Base-by-base conservation (phyloP, 2,888 invertebrate species). In the Reticulitermes lucifugus region DNA sequence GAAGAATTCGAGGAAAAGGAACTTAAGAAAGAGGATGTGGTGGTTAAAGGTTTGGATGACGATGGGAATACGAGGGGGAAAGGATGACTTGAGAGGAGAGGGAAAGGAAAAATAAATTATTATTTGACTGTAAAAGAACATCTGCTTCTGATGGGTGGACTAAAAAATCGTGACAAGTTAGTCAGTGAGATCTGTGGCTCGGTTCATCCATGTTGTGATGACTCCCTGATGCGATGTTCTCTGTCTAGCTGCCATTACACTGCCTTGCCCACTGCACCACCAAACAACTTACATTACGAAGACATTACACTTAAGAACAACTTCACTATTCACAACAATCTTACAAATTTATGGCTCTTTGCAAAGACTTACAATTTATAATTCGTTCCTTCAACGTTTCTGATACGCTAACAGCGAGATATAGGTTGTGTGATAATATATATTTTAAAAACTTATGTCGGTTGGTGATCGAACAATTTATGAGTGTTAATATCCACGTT, bases 61-160 rank as follows among this genome's bases (percentile, higher is more conserved):
- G 70, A 59, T 35, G 43, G 41, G 70, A 81, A 65, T n/a, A 29
- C 25, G 80, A 14, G 25, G 25, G 81, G 70, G 43, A 12, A n/a
- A 18, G 60, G 80, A 80, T 5, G 29, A 73, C 73, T 70, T n/a
- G n/a, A 18, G 73, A 41, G 18, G 80, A 41, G 80, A 22, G 35
- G 60, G 22, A 60, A 77, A 43, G 81, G 85, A 79, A 83, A 85
- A 85, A 85, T 83, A 85, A 79, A 73, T 83, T 83, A 83, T 83
- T 79, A 85, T 85, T 85, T 83, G 85, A 80, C 75, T 83, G 79
- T 83, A 83, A 85, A 83, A 83, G 83, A 85, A 85, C 85, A 85
- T 79, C 79, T 85, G 85, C 83, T 85, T 81, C 81, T 81, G 81
- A 81, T 81, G 81, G 70, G 43, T 81, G 81, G 81, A 81, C 81